Percentiles rank a stretch among this genome's conserved stretches.
Conservation (phyloP, 2,113 vertebrate genomes). For the Pedionomus torquatus region DNA sequence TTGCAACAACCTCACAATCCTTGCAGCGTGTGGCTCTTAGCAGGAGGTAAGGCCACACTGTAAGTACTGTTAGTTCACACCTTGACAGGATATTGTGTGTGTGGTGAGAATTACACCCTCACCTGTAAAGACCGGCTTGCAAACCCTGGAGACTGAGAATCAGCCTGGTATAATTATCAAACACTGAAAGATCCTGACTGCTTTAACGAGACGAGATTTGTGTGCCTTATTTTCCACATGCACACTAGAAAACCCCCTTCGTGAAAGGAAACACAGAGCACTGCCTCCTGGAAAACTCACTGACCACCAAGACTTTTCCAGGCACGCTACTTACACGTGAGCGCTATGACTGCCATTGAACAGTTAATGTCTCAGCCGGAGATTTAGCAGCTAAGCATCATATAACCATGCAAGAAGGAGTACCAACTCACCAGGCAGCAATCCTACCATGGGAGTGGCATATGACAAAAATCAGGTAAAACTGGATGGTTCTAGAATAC, state of each 20-base stretch:
- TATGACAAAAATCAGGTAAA: conserved; percentile 18
- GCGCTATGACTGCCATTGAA: rapidly evolving
- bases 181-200: neutral
- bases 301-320: neutral
- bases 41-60: neutral
- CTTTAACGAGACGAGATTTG: neutral
- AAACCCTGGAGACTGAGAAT: neutral
- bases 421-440: neutral
- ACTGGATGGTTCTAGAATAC: conserved; percentile 3
- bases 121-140: neutral
- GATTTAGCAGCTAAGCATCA: neutral
- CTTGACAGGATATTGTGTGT: neutral
- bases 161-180: neutral
- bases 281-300: neutral
- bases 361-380: neutral
- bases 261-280: rapidly evolving
- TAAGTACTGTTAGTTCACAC: neutral
- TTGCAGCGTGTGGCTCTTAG: rapidly evolving
- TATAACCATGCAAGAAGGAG: rapidly evolving
- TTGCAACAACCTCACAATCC: rapidly evolving
- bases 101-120: neutral
- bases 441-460: conserved; percentile 29
- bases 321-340: rapidly evolving
- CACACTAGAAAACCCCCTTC: neutral
- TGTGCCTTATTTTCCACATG: neutral